Conservation (phyloP, 2,888 invertebrate genomes). For the Schrankia costaestrigalis region DNA sequence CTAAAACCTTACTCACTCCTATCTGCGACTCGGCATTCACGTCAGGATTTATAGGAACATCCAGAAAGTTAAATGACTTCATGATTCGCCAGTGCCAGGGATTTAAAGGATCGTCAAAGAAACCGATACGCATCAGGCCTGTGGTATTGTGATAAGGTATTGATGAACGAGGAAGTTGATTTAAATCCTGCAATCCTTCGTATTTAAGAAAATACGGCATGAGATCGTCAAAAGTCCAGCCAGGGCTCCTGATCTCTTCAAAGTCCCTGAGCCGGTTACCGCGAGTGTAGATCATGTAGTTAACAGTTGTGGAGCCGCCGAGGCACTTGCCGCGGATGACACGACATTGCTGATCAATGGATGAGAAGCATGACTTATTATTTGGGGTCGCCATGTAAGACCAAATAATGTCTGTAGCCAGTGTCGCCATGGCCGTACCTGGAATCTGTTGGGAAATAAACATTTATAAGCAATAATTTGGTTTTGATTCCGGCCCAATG, state of each 20-base stretch:
- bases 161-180: constrained; percentile 44
- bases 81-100: constrained; percentile 49
- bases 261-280: constrained; percentile 49
- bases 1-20: constrained; percentile 45
- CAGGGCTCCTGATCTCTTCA: constrained; percentile 40
- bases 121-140: constrained; percentile 45
- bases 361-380: constrained; percentile 51
- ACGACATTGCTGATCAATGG: constrained; percentile 38
- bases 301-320: constrained; percentile 61
- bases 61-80: constrained; percentile 35
- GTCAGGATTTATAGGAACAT: constrained; percentile 49
- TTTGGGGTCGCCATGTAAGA: constrained; percentile 5
- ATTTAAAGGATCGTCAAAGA: constrained; percentile 43
- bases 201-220: constrained; percentile 54
- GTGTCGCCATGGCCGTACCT: neutral
- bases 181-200: constrained; percentile 46
- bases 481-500: no score
- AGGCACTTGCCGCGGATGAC: constrained; percentile 56
- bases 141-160: constrained; percentile 50
- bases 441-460: constrained; percentile 2
- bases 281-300: constrained; percentile 60
- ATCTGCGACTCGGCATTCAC: constrained; percentile 53
- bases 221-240: constrained; percentile 55
- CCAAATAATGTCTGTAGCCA: constrained; percentile 6
- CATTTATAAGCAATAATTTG: no score